phyloP scores from a whole-genome alignment of 1,140 invertebrate species.

The Bombyx mori region ASM3026992v2 NC_085112.1:12092501-12093000 shows the following conservation, averaged over 20 bases:
- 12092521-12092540: no score
- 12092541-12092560: no score
- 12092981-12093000: constrained; percentile 17
- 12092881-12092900: constrained; percentile 15
- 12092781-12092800: constrained; percentile 38
- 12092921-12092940: constrained; percentile 24
- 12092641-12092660: no score
- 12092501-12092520: no score
- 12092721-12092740: constrained; percentile 36
- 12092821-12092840: constrained; percentile 60
- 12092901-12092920: constrained; percentile 45
- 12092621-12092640: no score
- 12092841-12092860: constrained; percentile 51
- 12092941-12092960: constrained; percentile 52
- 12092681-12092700: constrained; percentile 1
- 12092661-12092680: no score
- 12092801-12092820: constrained; percentile 32
- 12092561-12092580: no score
- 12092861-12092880: constrained; percentile 31
- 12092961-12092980: constrained; percentile 29
- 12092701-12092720: constrained; percentile 21
- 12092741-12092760: constrained; percentile 39
- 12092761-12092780: constrained; percentile 42
- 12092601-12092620: no score
- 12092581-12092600: no score